Percentiles rank a stretch among this genome's conserved stretches.
Evolutionary conservation across 2,888 invertebrate species (phyloP).

Genomic region (Cryptus viduatorius): DNA sequence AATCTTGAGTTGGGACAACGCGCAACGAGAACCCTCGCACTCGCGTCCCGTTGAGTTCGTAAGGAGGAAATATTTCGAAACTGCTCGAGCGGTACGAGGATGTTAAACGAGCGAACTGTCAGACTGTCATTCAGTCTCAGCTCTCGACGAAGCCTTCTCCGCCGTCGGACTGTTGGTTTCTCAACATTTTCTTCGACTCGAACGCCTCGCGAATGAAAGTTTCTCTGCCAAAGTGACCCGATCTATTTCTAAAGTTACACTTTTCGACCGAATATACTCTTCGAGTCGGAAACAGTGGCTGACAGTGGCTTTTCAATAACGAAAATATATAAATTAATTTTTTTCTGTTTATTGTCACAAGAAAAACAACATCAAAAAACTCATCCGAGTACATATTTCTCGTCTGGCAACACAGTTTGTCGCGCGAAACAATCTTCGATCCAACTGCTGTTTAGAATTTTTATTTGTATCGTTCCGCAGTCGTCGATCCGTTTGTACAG

Average conservation of each 20-base stretch:
- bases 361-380: constrained; percentile 3
- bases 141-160: constrained; percentile 63
- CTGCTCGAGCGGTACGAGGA: constrained; percentile 71
- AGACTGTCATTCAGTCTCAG: constrained; percentile 78
- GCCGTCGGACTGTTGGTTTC: constrained; percentile 61
- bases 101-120: constrained; percentile 83
- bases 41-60: constrained; percentile 35
- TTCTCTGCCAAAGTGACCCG: constrained; percentile 75
- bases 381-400: constrained; percentile 71
- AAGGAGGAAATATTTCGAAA: constrained; percentile 78
- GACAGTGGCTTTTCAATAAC: background rate
- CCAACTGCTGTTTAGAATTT: constrained; percentile 77
- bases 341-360: background rate
- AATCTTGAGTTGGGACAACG: constrained; percentile 74
- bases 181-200: constrained; percentile 60
- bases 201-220: constrained; percentile 57
- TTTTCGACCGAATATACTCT: constrained; percentile 67
- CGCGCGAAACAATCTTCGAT: constrained; percentile 76
- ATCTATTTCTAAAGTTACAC: constrained; percentile 78
- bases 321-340: background rate
- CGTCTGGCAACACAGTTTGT: constrained; percentile 70
- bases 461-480: constrained; percentile 53
- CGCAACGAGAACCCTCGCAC: constrained; percentile 43
- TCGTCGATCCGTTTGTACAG: constrained; percentile 60
- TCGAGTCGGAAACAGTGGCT: constrained; percentile 19